Percentiles rank a stretch among this genome's conserved stretches.
These are phyloP conservation scores for Catocala nupta DNA, from an alignment of 2,888 invertebrate genomes.

Conservation along the genomic window DNA sequence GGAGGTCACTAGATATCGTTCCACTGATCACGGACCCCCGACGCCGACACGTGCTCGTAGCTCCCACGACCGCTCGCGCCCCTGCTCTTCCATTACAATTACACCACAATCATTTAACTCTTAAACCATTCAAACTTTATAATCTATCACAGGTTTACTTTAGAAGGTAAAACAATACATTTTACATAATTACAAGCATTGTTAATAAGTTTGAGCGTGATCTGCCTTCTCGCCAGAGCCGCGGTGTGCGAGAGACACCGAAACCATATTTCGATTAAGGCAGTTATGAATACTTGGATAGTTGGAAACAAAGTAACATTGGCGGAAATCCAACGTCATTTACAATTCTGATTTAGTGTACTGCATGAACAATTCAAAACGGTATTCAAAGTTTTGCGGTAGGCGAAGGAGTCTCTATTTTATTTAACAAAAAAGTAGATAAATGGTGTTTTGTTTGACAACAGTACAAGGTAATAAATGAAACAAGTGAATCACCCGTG, in stretches of 20 bases:
- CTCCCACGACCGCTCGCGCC: slow-evolving; percentile 56
- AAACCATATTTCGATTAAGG: slow-evolving; percentile 67
- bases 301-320: slow-evolving; percentile 78
- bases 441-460: slow-evolving; percentile 60
- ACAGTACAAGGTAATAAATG: slow-evolving; percentile 59
- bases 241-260: slow-evolving; percentile 51
- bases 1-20: slow-evolving; percentile 75
- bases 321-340: slow-evolving; percentile 81
- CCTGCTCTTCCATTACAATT: slow-evolving; percentile 54
- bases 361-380: slow-evolving; percentile 74
- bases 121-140: slow-evolving; percentile 37
- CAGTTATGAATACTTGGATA: slow-evolving; percentile 68
- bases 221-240: slow-evolving; percentile 28
- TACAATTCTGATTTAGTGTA: slow-evolving; percentile 77
- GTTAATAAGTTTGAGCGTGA: slow-evolving; percentile 25
- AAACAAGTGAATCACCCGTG: slow-evolving; percentile 61
- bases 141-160: slow-evolving; percentile 48
- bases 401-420: slow-evolving; percentile 46
- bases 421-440: slow-evolving; percentile 51
- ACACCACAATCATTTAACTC: slow-evolving; percentile 66
- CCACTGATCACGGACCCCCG: slow-evolving; percentile 73
- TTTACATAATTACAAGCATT: slow-evolving; percentile 38
- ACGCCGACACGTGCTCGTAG: slow-evolving; percentile 68
- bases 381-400: slow-evolving; percentile 58
- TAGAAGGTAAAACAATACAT: slow-evolving; percentile 37